Base-by-base conservation (phyloP, 2,113 vertebrate species). In the Syrrhaptes paradoxus region DNA sequence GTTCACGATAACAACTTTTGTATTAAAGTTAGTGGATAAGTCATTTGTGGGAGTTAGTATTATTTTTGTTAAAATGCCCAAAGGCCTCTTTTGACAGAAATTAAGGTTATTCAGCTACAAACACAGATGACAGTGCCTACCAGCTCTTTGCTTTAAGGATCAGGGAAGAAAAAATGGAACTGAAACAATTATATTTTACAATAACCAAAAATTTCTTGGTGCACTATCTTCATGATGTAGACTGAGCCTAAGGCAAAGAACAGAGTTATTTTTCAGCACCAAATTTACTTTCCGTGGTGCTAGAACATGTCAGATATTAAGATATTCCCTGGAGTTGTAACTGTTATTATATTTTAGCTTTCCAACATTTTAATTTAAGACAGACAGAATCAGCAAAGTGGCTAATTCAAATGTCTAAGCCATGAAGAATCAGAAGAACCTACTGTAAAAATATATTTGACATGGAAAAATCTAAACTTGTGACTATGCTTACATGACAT, bases 1-100 rank as follows among this genome's bases (percentile, higher is more conserved):
- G 97, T 97, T 97, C 91, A 90, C 84, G 95, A 95, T 97, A 98
- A 98, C 83, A 96, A 84, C 85, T 98, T 96, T 96, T 85, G 18
- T 66, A 38, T 71, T 96, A 94, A 96, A 92, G 72, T 92, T 93
- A 93, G 92, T 90, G 45, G 13, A 97, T 97, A 72, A 95, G 87
- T 87, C 84, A 89, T 78, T 97, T 97, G 65, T 48, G 49, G 89
- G 95, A 88, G 66, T 90, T 72, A 97, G 52, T 82, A 97, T 94
- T 86, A 92, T 91, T 85, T 97, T 96, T 72, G 48, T 87, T 94
- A 67, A 90, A 94, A 86, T 67, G 36, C 16, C 63, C n/a, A 59
- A 87, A 86, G 46, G 36, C 34, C 17, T 22, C 5, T 81, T 89
- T 91, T 65, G 89, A 86, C 91, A 88, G 90, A 63, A 74, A 87